Conservation (phyloP, 1,140 invertebrate species). For the Nephila pilipes region DNA sequence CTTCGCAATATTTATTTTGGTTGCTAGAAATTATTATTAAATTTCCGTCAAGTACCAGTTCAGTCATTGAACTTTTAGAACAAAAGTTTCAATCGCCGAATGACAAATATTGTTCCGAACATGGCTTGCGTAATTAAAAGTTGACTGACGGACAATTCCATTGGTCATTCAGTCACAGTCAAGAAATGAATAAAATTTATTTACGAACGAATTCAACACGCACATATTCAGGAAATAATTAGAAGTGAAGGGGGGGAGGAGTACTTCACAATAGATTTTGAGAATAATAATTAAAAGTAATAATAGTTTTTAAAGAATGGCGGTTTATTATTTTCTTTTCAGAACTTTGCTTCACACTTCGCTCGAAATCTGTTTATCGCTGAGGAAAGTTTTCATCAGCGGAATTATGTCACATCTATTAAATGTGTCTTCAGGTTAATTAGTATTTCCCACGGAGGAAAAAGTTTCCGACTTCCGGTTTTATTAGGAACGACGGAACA, state of each 20-base stretch:
- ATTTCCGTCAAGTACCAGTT: no score
- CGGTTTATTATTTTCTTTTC: background rate
- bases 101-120: background rate
- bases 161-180: background rate
- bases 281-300: slow-evolving; percentile 13
- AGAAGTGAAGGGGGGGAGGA: background rate
- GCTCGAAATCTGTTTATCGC: background rate
- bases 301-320: background rate
- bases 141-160: background rate
- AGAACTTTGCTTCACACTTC: background rate
- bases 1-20: no score
- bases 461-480: background rate
- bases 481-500: background rate
- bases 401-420: background rate
- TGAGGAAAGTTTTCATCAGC: background rate
- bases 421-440: slow-evolving; percentile 30
- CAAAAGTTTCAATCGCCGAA: background rate
- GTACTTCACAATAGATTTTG: background rate
- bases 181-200: background rate
- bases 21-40: no score
- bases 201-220: no score
- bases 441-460: background rate
- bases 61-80: background rate
- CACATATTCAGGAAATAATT: slow-evolving; percentile 11
- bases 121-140: background rate